Evolutionary conservation across 2,113 vertebrate genomes (phyloP).

Genomic region (Lonchura striata): DNA sequence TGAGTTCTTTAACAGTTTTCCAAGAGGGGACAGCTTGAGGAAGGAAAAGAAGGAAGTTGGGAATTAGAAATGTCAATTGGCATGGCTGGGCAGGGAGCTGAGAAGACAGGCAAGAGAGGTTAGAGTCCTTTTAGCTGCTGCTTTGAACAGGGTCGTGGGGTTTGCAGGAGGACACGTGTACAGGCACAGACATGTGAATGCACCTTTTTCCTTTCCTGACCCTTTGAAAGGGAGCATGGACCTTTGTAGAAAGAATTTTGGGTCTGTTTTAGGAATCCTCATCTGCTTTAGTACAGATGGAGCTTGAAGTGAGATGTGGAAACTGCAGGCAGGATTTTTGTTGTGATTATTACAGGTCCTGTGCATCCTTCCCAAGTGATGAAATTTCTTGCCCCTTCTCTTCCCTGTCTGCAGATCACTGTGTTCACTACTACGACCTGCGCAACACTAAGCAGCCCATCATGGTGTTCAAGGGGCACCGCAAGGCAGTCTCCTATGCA

Average conservation of each 20-base stretch:
- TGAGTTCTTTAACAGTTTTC: neutral
- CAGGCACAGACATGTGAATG: neutral
- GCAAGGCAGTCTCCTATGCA: conserved; percentile 97
- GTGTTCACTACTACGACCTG: conserved; percentile 98
- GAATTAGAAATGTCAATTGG: neutral
- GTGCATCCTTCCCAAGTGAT: neutral
- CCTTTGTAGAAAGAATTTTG: neutral
- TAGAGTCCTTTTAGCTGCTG: neutral
- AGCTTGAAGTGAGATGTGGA: neutral
- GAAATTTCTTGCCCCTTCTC: neutral
- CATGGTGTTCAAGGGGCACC: conserved; percentile 99
- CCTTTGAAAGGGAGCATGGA: neutral
- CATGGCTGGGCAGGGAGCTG: neutral
- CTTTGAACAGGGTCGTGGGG: neutral
- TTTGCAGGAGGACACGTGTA: fast-evolving
- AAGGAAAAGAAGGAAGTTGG: neutral
- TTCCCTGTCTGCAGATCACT: conserved; percentile 84
- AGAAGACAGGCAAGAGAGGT: neutral
- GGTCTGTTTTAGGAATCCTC: neutral
- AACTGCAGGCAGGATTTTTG: neutral
- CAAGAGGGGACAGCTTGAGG: neutral
- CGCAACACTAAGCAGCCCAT: conserved; percentile 99
- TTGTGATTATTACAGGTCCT: neutral
- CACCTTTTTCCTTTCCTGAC: neutral
- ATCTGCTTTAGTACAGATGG: fast-evolving